These are phyloP conservation scores for Hipposideros larvatus DNA, from an alignment of 2,797 vertebrate species.

Conservation along the genomic window DNA sequence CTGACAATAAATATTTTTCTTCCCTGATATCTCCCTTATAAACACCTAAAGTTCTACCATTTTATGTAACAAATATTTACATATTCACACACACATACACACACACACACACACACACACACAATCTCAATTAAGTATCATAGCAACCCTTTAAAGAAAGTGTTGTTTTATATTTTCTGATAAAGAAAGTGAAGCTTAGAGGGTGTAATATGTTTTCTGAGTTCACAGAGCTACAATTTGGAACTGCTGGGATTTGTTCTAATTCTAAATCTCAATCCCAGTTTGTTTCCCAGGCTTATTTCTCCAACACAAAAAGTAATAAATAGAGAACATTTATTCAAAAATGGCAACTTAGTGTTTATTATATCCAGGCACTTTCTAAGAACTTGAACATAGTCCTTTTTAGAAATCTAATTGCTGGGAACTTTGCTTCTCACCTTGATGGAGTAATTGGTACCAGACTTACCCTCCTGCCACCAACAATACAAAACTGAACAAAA, in stretches of 20 bases:
- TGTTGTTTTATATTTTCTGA: neutral
- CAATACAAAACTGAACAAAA: slow-evolving; percentile 13
- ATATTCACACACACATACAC: neutral
- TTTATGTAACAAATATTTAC: neutral
- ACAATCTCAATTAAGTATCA: neutral
- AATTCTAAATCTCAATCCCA: slow-evolving; percentile 17
- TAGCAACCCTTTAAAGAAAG: neutral
- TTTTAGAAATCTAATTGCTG: neutral
- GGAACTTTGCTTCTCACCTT: neutral
- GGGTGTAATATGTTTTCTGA: neutral
- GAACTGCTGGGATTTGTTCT: neutral
- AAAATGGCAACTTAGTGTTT: neutral
- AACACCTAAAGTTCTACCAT: neutral
- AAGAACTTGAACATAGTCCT: neutral
- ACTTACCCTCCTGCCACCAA: neutral
- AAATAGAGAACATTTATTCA: neutral
- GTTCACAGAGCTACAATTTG: neutral
- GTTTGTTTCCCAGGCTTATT: neutral
- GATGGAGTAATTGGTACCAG: neutral
- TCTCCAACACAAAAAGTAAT: neutral
- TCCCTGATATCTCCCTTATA: neutral
- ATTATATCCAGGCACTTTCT: neutral
- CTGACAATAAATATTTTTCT: neutral
- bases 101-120: neutral
- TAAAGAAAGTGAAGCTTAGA: neutral